Evolutionary conservation across 2,797 vertebrate genomes (phyloP).

Genomic region (Intellagama lesueurii): DNA sequence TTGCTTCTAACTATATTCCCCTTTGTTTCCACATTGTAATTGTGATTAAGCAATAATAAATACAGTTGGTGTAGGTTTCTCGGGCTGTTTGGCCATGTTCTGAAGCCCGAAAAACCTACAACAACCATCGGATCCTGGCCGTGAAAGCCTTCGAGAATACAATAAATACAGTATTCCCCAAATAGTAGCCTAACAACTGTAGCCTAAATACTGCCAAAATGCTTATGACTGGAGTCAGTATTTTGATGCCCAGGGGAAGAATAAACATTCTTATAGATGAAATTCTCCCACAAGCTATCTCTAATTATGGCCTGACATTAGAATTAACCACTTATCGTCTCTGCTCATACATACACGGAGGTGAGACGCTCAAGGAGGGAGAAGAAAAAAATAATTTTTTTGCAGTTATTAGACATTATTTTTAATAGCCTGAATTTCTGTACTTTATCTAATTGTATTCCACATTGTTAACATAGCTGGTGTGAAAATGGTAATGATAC

Average conservation of each 20-base stretch:
- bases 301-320: background rate
- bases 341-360: background rate
- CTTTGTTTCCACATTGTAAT: background rate
- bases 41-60: background rate
- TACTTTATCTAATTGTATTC: too few relatives aligned
- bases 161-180: background rate
- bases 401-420: background rate
- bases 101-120: too few relatives aligned
- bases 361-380: background rate
- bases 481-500: background rate
- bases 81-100: too few relatives aligned
- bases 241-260: background rate
- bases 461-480: background rate
- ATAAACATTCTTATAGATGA: background rate
- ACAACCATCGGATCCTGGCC: too few relatives aligned
- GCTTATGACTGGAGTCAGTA: background rate
- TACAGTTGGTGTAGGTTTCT: background rate
- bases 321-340: background rate
- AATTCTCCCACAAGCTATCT: background rate
- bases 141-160: too few relatives aligned
- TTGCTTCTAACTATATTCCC: background rate
- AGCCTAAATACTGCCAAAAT: background rate
- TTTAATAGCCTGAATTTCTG: background rate
- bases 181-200: background rate
- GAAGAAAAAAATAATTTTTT: background rate